A percentile compares a stretch with the other conserved stretches of the same genome.
phyloP scores from a whole-genome alignment of 1,140 invertebrate genomes.

The Drosophila rhopaloa region DNA sequence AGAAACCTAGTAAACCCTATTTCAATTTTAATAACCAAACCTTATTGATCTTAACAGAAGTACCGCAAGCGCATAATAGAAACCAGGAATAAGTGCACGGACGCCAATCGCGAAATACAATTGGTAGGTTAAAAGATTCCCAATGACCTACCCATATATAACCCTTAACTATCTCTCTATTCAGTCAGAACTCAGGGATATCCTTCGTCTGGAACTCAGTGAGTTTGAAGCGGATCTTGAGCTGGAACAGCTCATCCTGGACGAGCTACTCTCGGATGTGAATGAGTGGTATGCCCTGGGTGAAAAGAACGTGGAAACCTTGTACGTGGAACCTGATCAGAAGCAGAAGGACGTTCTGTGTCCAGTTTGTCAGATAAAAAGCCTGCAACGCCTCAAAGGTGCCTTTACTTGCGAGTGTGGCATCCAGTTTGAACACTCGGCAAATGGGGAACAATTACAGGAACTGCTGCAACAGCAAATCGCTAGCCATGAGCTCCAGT shows the following conservation, averaged over 20 bases:
- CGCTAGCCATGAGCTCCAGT: constrained; percentile 56
- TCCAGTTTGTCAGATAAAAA: constrained; percentile 64
- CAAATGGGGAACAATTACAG: constrained; percentile 31
- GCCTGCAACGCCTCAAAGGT: constrained; percentile 14
- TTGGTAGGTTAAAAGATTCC: constrained; percentile 29
- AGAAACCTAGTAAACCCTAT: background rate
- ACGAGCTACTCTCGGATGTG: constrained; percentile 64
- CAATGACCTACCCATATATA: background rate
- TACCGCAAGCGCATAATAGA: constrained; percentile 61
- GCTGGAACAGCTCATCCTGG: constrained; percentile 64
- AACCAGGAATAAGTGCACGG: constrained; percentile 42
- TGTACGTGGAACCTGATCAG: constrained; percentile 49
- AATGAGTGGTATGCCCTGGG: constrained; percentile 77
- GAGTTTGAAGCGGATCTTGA: constrained; percentile 68
- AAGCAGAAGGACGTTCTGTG: constrained; percentile 43
- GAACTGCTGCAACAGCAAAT: constrained; percentile 41
- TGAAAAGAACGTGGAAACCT: constrained; percentile 60
- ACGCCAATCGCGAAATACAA: constrained; percentile 53
- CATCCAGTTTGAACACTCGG: constrained; percentile 51
- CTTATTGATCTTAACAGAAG: constrained; percentile 36
- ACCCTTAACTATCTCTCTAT: background rate
- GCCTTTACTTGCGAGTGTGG: constrained; percentile 55
- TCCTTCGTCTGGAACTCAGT: constrained; percentile 63
- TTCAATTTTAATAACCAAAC: background rate
- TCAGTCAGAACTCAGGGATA: constrained; percentile 53